Conservation (phyloP, 2,113 vertebrate genomes). For the Macrotis lagotis region DNA sequence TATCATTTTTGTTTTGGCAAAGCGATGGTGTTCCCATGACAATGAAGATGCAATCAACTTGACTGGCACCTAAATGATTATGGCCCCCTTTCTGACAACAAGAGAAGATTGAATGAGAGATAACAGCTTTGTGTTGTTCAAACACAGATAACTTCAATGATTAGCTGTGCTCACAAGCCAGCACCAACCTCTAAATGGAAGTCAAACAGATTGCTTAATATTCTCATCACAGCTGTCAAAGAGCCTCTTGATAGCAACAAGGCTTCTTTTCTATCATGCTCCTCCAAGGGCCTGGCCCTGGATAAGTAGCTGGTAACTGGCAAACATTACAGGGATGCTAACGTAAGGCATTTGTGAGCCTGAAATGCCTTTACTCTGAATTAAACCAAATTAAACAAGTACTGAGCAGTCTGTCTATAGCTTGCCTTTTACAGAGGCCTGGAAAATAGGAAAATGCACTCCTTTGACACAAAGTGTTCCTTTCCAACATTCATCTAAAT, state of each 20-base stretch:
- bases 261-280: conserved; percentile 52
- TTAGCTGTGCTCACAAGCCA: conserved; percentile 66
- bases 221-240: conserved; percentile 44
- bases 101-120: conserved; percentile 68
- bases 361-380: conserved; percentile 50
- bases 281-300: conserved; percentile 49
- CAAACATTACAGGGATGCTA: conserved; percentile 73
- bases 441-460: conserved; percentile 19
- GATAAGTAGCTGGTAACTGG: conserved; percentile 44
- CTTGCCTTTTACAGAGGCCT: conserved; percentile 30
- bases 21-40: conserved; percentile 66
- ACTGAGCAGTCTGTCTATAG: not conserved
- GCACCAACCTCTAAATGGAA: conserved; percentile 61
- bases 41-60: conserved; percentile 62
- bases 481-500: conserved; percentile 18
- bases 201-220: conserved; percentile 72
- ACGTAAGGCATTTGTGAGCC: conserved; percentile 66
- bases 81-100: not conserved
- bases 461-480: not conserved
- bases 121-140: conserved; percentile 73
- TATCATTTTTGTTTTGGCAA: conserved; percentile 64
- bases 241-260: conserved; percentile 56
- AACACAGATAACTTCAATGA: conserved; percentile 76
- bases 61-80: conserved; percentile 58
- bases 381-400: conserved; percentile 60